Evolutionary conservation across 2,797 vertebrate species (phyloP).

Genomic region (Calcarius lapponicus): DNA sequence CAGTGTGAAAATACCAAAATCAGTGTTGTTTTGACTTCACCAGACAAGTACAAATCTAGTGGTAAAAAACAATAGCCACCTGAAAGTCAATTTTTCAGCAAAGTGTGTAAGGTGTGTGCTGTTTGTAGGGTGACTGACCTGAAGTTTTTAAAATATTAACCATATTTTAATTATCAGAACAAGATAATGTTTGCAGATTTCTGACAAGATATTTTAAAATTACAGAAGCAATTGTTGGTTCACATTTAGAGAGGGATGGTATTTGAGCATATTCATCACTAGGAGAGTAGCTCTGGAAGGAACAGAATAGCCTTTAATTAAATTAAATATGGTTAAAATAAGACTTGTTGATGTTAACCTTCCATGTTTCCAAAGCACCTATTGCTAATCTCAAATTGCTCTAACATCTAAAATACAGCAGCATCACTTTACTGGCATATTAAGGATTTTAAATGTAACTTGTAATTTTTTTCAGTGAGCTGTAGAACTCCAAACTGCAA

Average conservation of each 20-base stretch:
- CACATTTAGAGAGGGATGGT: neutral
- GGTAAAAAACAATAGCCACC: neutral
- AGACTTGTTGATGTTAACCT: neutral
- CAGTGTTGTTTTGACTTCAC: neutral
- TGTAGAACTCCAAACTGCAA: neutral
- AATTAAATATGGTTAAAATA: neutral
- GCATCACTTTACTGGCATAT: neutral
- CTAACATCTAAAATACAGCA: neutral
- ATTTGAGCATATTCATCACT: neutral
- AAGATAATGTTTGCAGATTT: neutral
- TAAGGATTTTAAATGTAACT: neutral
- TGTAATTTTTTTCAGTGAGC: neutral
- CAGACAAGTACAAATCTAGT: neutral
- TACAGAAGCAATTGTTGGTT: neutral
- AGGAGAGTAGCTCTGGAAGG: neutral
- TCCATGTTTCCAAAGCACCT: neutral
- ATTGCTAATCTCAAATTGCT: neutral
- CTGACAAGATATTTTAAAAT: neutral
- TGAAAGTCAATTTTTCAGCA: neutral
- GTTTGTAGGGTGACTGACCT: neutral
- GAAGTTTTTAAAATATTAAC: neutral
- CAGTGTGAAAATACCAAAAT: neutral
- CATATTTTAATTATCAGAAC: neutral
- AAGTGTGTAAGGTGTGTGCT: neutral
- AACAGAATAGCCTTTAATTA: neutral